Percentiles rank a stretch among this genome's conserved stretches.
Evolutionary conservation across 2,888 invertebrate genomes (phyloP).

Genomic region (Lasius fuliginosus): DNA sequence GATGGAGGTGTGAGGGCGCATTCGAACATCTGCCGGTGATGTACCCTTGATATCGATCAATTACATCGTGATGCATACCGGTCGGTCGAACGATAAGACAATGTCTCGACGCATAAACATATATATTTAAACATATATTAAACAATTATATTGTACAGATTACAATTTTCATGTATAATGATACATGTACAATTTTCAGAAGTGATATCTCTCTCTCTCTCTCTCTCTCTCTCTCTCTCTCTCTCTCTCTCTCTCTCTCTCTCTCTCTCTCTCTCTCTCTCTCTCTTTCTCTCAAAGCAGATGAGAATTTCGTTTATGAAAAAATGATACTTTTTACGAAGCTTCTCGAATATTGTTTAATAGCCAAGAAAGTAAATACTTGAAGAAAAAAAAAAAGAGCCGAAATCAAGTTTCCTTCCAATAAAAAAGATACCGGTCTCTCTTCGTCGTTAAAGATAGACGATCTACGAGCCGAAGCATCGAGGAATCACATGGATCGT

Average conservation of each 20-base stretch:
- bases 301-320: neutral
- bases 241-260: no score
- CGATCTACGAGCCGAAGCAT: slow-evolving; percentile 60
- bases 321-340: neutral
- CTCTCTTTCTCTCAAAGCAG: no score
- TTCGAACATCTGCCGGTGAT: slow-evolving; percentile 82
- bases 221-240: no score
- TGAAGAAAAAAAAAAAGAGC: neutral
- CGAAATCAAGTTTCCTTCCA: slow-evolving; percentile 43
- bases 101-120: slow-evolving; percentile 37
- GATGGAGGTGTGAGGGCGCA: slow-evolving; percentile 81
- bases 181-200: no score
- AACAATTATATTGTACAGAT: no score
- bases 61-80: slow-evolving; percentile 73
- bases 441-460: slow-evolving; percentile 37
- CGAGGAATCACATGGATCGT: slow-evolving; percentile 69
- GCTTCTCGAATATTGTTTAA: neutral
- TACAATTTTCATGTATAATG: no score
- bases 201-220: no score
- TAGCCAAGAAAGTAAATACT: neutral
- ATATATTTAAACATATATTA: neutral
- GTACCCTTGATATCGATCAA: slow-evolving; percentile 82
- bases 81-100: slow-evolving; percentile 44
- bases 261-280: no score
- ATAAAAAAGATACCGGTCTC: slow-evolving; percentile 50